phyloP scores from a whole-genome alignment of 1,140 invertebrate species.

The Drosophila equinoxialis region DNA sequence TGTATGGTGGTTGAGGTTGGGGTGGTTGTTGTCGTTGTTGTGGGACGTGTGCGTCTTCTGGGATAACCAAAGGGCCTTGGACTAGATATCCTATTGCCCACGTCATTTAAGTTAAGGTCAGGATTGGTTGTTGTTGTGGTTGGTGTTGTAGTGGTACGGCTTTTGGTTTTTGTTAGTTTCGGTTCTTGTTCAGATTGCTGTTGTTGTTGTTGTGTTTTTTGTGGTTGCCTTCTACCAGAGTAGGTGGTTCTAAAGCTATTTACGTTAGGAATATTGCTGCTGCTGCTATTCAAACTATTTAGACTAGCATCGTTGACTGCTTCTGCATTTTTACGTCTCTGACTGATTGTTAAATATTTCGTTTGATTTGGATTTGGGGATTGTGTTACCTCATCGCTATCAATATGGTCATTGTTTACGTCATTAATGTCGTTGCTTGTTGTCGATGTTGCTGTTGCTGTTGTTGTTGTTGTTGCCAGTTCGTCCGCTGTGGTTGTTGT shows the following conservation, averaged over 20 bases:
- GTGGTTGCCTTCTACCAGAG: conserved; percentile 72
- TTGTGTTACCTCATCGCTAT: conserved; percentile 66
- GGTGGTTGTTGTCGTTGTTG: conserved; percentile 43
- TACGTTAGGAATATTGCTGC: conserved; percentile 42
- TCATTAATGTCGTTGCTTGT: conserved; percentile 46
- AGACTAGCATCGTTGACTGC: conserved; percentile 73
- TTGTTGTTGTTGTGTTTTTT: conserved; percentile 24
- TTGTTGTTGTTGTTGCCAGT: conserved; percentile 45
- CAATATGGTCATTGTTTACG: conserved; percentile 46
- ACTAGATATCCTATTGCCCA: conserved; percentile 81
- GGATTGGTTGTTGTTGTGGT: conserved; percentile 47
- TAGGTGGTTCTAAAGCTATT: conserved; percentile 67
- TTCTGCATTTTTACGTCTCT: conserved; percentile 56
- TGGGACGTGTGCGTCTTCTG: conserved; percentile 78
- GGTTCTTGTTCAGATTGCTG: conserved; percentile 38
- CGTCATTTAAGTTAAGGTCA: conserved; percentile 47
- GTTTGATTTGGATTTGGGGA: conserved; percentile 44
- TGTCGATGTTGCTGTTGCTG: conserved; percentile 12
- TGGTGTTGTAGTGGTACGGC: conserved; percentile 26
- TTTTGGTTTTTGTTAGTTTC: conserved; percentile 23
- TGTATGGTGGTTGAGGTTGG: conserved; percentile 13
- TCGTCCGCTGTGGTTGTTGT: conserved; percentile 53
- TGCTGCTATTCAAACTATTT: conserved; percentile 63
- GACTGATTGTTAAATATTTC: conserved; percentile 50
- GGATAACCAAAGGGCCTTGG: conserved; percentile 85